Conservation (phyloP, 2,888 invertebrate genomes). For the Plebejus melissa region DNA sequence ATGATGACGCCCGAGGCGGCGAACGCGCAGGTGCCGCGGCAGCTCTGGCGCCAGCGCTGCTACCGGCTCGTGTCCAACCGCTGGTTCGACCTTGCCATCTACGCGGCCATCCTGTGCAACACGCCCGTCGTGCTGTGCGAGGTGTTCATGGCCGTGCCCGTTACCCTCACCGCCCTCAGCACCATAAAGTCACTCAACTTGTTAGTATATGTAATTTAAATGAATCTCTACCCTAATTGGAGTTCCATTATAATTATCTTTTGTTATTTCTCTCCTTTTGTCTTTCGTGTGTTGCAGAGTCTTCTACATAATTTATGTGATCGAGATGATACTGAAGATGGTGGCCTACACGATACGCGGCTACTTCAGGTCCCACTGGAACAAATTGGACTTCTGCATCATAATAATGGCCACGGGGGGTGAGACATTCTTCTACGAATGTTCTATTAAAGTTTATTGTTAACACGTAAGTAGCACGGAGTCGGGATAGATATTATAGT, state of each 20-base stretch:
- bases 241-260: not conserved
- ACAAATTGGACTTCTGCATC: slow-evolving; percentile 77
- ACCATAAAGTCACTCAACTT: slow-evolving; percentile 60
- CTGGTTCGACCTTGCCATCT: slow-evolving; percentile 70
- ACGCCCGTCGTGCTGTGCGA: slow-evolving; percentile 67
- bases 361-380: slow-evolving; percentile 78
- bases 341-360: slow-evolving; percentile 55
- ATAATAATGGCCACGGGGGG: slow-evolving; percentile 69
- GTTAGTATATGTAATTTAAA: slow-evolving; percentile 47
- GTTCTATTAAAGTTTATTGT: not conserved
- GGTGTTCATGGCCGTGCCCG: slow-evolving; percentile 51
- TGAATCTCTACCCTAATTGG: not conserved
- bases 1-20: slow-evolving; percentile 57
- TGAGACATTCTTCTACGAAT: slow-evolving; percentile 37
- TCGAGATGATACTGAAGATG: slow-evolving; percentile 67
- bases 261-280: not conserved
- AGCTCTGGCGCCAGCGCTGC: slow-evolving; percentile 56
- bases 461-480: no score
- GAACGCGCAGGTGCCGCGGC: slow-evolving; percentile 55
- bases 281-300: slow-evolving; percentile 42
- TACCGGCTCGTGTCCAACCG: slow-evolving; percentile 55
- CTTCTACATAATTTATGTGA: slow-evolving; percentile 60
- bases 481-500: no score
- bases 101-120: slow-evolving; percentile 62
- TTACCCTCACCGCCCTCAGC: slow-evolving; percentile 38